A percentile compares a stretch with the other conserved stretches of the same genome.
phyloP scores from a whole-genome alignment of 1,140 invertebrate species.

The Heliothis subflexa region DNA sequence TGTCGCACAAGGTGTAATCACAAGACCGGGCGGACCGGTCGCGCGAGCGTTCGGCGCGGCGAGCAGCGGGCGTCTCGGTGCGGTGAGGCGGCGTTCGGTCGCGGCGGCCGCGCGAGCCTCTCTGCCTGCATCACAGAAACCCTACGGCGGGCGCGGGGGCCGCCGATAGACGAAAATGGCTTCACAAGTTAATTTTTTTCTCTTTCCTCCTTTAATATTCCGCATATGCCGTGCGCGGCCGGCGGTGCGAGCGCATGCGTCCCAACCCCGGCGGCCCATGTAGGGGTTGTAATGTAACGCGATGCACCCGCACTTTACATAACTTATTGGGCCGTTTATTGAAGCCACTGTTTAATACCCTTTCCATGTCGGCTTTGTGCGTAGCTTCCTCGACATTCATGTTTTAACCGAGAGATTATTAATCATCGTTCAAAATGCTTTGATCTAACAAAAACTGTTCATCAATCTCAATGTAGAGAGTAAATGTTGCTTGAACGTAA shows the following conservation, averaged over 20 bases:
- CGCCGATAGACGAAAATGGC: slow-evolving; percentile 84
- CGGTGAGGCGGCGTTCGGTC: slow-evolving; percentile 62
- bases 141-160: slow-evolving; percentile 74
- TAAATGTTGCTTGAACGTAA: slow-evolving; percentile 48
- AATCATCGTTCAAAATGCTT: slow-evolving; percentile 77
- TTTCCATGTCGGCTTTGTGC: slow-evolving; percentile 80
- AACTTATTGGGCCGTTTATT: slow-evolving; percentile 84
- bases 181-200: slow-evolving; percentile 86
- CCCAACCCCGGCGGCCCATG: slow-evolving; percentile 64
- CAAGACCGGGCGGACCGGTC: slow-evolving; percentile 67
- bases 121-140: slow-evolving; percentile 72
- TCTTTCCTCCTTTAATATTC: slow-evolving; percentile 86
- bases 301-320: slow-evolving; percentile 84
- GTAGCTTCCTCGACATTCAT: slow-evolving; percentile 70
- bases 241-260: slow-evolving; percentile 83
- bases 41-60: slow-evolving; percentile 43
- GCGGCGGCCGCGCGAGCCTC: slow-evolving; percentile 67
- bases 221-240: slow-evolving; percentile 83
- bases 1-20: slow-evolving; percentile 68
- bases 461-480: slow-evolving; percentile 73
- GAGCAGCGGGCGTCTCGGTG: slow-evolving; percentile 48
- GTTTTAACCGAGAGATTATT: slow-evolving; percentile 71
- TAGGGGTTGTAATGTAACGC: slow-evolving; percentile 82
- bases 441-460: slow-evolving; percentile 66
- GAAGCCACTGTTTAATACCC: slow-evolving; percentile 82